Conservation (phyloP, 1,140 invertebrate species). For the Paraescarpia echinospica region DNA sequence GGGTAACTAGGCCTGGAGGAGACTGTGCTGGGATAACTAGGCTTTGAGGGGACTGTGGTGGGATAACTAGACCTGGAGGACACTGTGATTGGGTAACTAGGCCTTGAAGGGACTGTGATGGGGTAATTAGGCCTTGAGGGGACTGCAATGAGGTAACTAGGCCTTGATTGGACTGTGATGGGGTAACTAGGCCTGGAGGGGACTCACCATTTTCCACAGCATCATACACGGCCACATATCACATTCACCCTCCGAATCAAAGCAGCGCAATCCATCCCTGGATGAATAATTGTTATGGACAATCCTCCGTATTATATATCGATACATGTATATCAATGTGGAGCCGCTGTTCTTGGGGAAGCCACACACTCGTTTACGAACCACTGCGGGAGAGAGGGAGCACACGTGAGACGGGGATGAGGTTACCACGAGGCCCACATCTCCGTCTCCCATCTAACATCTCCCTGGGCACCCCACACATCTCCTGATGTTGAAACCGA, state of each 20-base stretch:
- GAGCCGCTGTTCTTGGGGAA: background rate
- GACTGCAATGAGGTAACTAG: too few relatives aligned
- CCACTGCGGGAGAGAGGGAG: background rate
- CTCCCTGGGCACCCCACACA: background rate
- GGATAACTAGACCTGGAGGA: too few relatives aligned
- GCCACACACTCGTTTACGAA: background rate
- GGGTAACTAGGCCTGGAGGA: too few relatives aligned
- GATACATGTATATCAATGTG: background rate
- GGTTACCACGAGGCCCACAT: background rate
- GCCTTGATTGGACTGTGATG: too few relatives aligned
- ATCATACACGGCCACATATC: too few relatives aligned
- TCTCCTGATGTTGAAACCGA: background rate
- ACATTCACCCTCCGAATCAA: background rate
- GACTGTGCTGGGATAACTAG: too few relatives aligned
- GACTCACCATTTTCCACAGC: too few relatives aligned
- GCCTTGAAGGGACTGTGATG: too few relatives aligned
- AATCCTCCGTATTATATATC: background rate
- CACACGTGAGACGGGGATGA: background rate
- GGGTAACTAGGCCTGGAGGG: too few relatives aligned
- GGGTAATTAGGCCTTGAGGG: too few relatives aligned
- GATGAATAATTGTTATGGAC: background rate
- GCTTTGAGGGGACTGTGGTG: too few relatives aligned
- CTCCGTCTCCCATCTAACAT: background rate
- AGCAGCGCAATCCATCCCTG: background rate
- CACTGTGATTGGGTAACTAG: too few relatives aligned